phyloP scores from a whole-genome alignment of 2,888 invertebrate genomes.

The Coelinius sp. region DNA sequence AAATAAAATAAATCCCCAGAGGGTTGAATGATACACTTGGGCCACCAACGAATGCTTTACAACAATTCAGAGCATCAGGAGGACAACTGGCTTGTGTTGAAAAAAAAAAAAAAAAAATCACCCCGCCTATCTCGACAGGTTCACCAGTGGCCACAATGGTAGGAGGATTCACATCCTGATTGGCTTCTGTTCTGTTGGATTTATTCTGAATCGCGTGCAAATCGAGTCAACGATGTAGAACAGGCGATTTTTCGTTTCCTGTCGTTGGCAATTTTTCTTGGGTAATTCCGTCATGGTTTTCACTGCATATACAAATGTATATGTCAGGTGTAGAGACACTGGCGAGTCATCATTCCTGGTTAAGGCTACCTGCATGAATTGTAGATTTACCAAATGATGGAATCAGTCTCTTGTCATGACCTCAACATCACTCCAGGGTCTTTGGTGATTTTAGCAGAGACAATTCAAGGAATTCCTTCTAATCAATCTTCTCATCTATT shows the following conservation, averaged over 20 bases:
- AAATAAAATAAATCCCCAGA: constrained; percentile 5
- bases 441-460: neutral
- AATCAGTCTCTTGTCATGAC: constrained; percentile 15
- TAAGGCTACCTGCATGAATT: constrained; percentile 28
- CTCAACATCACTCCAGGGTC: constrained; percentile 14
- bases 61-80: neutral
- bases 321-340: constrained; percentile 8
- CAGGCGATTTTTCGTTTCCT: constrained; percentile 14
- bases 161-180: constrained; percentile 12
- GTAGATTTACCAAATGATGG: constrained; percentile 30
- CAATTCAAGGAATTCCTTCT: neutral
- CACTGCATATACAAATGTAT: neutral
- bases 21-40: neutral
- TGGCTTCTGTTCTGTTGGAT: constrained; percentile 8
- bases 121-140: too few relatives aligned
- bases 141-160: neutral
- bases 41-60: neutral
- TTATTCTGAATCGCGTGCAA: constrained; percentile 13
- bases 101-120: too few relatives aligned
- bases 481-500: neutral
- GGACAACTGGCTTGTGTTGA: neutral
- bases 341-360: constrained; percentile 15
- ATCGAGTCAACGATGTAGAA: constrained; percentile 22
- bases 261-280: constrained; percentile 6
- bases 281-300: constrained; percentile 6